phyloP scores from a whole-genome alignment of 2,888 invertebrate genomes.

The Cryptocephalus moraei region DNA sequence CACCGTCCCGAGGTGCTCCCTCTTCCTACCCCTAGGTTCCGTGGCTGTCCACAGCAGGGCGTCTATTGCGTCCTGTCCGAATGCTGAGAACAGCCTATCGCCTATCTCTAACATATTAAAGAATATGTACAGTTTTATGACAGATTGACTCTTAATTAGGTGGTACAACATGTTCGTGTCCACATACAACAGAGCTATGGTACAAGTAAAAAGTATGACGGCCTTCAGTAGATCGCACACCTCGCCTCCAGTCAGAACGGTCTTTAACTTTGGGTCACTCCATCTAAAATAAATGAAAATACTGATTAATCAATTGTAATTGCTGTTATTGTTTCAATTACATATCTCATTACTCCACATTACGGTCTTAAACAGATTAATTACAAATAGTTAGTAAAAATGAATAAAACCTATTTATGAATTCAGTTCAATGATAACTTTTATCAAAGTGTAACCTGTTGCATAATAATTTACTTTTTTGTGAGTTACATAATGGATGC shows the following conservation, averaged over 20 bases:
- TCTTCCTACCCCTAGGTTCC: conserved; percentile 74
- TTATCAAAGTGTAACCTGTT: too few species aligned
- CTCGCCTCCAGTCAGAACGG: conserved; percentile 74
- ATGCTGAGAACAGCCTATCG: conserved; percentile 89
- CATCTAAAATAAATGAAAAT: conserved; percentile 19
- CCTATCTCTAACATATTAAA: conserved; percentile 99
- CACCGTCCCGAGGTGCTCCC: conserved; percentile 76
- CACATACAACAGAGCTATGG: conserved; percentile 78
- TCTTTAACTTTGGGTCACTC: conserved; percentile 36
- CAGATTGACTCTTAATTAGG: conserved; percentile 92
- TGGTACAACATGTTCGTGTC: conserved; percentile 99
- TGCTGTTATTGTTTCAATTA: too few species aligned
- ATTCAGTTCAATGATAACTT: too few species aligned
- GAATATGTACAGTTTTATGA: conserved; percentile 98
- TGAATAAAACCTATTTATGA: too few species aligned
- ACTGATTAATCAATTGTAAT: too few species aligned
- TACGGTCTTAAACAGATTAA: too few species aligned
- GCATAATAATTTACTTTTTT: too few species aligned
- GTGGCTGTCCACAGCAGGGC: conserved; percentile 98
- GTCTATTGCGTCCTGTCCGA: conserved; percentile 97
- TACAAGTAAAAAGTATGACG: conserved; percentile 73
- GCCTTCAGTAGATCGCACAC: conserved; percentile 94
- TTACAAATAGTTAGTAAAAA: too few species aligned
- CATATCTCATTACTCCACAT: too few species aligned
- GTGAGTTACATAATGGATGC: too few species aligned